Evolutionary conservation across 2,888 invertebrate genomes (phyloP), one percentile per base, ranked within the genome.

Genomic region (Cremastobaeus sp.): DNA sequence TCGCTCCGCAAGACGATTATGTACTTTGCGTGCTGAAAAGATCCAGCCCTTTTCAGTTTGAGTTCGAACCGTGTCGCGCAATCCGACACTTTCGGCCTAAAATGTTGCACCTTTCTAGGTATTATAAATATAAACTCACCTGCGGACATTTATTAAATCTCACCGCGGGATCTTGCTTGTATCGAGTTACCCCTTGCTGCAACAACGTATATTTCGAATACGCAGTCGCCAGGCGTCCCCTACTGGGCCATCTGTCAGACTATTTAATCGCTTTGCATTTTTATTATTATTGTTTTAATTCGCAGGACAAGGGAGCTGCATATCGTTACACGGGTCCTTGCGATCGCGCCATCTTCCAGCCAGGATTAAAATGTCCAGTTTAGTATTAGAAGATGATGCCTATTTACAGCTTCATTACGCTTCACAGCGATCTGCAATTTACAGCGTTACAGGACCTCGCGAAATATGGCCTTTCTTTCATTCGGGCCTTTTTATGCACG

Each of bases 121-220:
- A 68, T 71, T 71, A 68, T 75, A 68, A 66, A 71, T 71, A 57
- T 71, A 71, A 70, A 71, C 70, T 71, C 71, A 75, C 74, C 77
- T 77, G 76, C 69, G 72, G 76, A 77, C 80, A 82, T 85, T 85
- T 86, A 85, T 85, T 85, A 83, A 85, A 85, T 85, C 85, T 83
- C 76, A 75, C 81, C 81, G 81, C 79, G 77, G 76, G 81, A 83
- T 83, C 81, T 80, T 18, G 71, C 50, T 71, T 74, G 69, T 68
- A 74, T 76, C 76, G 68, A 69, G 74, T 74, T 74, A 76, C 76
- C 68, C 65, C 66, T 69, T 48, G 48, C 68, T 57, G 48, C 54
- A 59, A 30, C 48, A 64, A 69, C 8, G n/a, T 55, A 21, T 37
- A 48, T 41, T 43, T 12, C 43, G 28, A 52, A 32, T 43, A 50